A percentile compares a stretch with the other conserved stretches of the same genome.
Conservation (phyloP, 1,140 invertebrate genomes). For the Diploscapter pachys region DNA sequence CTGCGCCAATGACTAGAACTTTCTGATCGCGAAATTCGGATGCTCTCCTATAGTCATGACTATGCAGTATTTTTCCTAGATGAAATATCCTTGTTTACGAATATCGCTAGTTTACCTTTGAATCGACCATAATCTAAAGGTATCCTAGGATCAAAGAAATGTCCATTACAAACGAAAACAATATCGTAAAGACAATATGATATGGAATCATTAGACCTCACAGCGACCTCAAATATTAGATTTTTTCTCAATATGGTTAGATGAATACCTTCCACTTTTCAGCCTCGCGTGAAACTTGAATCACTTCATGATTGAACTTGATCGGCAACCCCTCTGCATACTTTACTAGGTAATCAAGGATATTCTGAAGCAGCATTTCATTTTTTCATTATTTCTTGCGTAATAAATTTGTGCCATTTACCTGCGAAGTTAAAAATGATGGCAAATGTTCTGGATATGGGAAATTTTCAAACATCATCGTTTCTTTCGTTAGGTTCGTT, state of each 20-base stretch:
- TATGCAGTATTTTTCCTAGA: constrained; percentile 70
- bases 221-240: background rate
- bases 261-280: constrained; percentile 20
- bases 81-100: background rate
- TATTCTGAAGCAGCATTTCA: constrained; percentile 61
- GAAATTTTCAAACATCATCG: constrained; percentile 81
- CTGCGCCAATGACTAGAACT: constrained; percentile 78
- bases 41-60: constrained; percentile 77
- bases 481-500: constrained; percentile 82
- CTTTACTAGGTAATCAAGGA: constrained; percentile 72
- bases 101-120: constrained; percentile 58
- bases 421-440: constrained; percentile 74
- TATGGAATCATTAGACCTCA: constrained; percentile 65
- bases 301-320: constrained; percentile 59
- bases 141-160: constrained; percentile 68
- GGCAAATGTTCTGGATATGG: constrained; percentile 68
- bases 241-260: no score
- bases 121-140: constrained; percentile 71
- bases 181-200: constrained; percentile 52
- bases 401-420: constrained; percentile 55
- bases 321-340: constrained; percentile 70
- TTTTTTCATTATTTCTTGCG: background rate
- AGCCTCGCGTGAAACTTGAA: constrained; percentile 1
- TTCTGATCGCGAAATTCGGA: constrained; percentile 67
- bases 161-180: constrained; percentile 57